Percentiles rank a stretch among this genome's conserved stretches.
phyloP scores from a whole-genome alignment of 2,888 invertebrate genomes.

The Odontocolon sp. region DNA sequence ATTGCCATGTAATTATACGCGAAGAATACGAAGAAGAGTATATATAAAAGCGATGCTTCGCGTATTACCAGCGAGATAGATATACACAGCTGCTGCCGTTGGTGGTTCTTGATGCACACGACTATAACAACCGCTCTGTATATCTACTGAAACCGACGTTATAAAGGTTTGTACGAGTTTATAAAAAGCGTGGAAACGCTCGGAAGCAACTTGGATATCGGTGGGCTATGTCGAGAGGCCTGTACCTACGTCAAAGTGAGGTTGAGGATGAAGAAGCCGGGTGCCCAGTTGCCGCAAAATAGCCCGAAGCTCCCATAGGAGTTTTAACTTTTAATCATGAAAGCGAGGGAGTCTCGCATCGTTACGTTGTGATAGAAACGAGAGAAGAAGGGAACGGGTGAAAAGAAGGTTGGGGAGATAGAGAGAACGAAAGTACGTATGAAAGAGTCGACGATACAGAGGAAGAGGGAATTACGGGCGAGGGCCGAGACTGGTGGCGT shows the following conservation, averaged over 20 bases:
- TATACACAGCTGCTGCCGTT: constrained; percentile 12
- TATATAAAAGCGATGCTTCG: constrained; percentile 54
- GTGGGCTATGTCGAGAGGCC: constrained; percentile 33
- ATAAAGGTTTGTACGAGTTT: constrained; percentile 67
- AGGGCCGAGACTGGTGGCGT: constrained; percentile 47
- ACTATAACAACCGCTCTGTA: constrained; percentile 50
- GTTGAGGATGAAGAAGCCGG: constrained; percentile 42
- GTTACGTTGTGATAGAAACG: constrained; percentile 73
- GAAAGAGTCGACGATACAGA: constrained; percentile 34
- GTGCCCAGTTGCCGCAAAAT: constrained; percentile 61
- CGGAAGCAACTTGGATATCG: constrained; percentile 43
- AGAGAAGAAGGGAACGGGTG: constrained; percentile 25
- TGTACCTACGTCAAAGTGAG: constrained; percentile 26
- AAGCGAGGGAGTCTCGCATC: constrained; percentile 78
- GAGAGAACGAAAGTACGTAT: constrained; percentile 38
- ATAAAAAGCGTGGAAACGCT: constrained; percentile 57
- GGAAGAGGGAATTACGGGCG: constrained; percentile 56
- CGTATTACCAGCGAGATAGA: constrained; percentile 52
- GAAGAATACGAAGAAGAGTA: constrained; percentile 52
- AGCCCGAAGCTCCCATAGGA: constrained; percentile 63
- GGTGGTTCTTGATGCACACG: constrained; percentile 20
- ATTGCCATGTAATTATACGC: constrained; percentile 62
- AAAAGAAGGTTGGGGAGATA: not conserved
- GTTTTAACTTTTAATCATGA: constrained; percentile 79
- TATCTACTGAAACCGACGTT: constrained; percentile 25